Evolutionary conservation across 2,797 vertebrate genomes (phyloP).

Genomic region (Anguilla anguilla): DNA sequence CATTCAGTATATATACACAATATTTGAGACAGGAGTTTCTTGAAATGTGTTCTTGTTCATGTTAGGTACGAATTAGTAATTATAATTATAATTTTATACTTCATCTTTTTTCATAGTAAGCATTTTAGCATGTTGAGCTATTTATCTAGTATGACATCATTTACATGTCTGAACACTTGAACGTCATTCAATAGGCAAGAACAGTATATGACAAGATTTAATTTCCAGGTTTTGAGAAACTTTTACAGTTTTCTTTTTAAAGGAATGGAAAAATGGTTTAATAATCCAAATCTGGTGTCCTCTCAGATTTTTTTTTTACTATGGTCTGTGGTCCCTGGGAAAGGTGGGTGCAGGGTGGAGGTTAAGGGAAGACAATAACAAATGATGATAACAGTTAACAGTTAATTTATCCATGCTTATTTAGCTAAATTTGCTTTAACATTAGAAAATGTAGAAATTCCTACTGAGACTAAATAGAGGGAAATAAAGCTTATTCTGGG

Average conservation of each 20-base stretch:
- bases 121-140: not conserved
- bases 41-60: too few relatives aligned
- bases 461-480: not conserved
- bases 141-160: not conserved
- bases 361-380: not conserved
- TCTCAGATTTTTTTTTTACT: not conserved
- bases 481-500: not conserved
- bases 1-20: too few relatives aligned
- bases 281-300: not conserved
- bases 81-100: too few relatives aligned
- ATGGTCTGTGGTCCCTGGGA: not conserved
- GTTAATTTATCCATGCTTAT: not conserved
- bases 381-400: not conserved
- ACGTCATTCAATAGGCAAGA: too few relatives aligned
- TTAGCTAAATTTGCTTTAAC: not conserved
- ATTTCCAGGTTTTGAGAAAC: not conserved
- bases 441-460: not conserved
- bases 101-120: too few relatives aligned
- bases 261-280: not conserved
- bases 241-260: not conserved
- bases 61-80: too few relatives aligned
- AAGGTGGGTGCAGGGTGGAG: not conserved
- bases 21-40: too few relatives aligned
- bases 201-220: not conserved
- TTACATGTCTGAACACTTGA: not conserved